A percentile compares a stretch with the other conserved stretches of the same genome.
Conservation (phyloP, 2,113 vertebrate species). For the Phodopus roborovskii region DNA sequence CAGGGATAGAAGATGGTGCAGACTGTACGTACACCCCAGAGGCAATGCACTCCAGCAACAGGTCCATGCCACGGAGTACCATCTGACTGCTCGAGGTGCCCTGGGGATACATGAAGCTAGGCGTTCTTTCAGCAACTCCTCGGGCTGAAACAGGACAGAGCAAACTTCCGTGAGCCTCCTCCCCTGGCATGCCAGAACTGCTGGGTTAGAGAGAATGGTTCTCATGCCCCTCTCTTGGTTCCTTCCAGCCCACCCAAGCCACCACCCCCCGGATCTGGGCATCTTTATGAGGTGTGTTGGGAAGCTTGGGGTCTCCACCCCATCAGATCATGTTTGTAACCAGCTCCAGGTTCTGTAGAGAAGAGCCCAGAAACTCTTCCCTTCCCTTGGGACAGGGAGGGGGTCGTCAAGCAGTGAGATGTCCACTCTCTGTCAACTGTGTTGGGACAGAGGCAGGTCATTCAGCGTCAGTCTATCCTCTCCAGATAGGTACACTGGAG, state of each 20-base stretch:
- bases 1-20: background rate
- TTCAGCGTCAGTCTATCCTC: background rate
- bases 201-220: conserved; percentile 40
- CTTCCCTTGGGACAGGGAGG: background rate
- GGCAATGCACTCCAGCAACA: conserved; percentile 97
- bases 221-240: background rate
- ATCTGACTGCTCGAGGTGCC: conserved; percentile 94
- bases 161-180: background rate
- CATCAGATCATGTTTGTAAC: background rate
- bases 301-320: conserved; percentile 15
- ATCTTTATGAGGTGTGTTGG: conserved; percentile 61
- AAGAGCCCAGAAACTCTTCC: background rate
- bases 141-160: conserved; percentile 88
- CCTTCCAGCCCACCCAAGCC: background rate
- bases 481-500: background rate
- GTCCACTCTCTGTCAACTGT: background rate
- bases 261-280: background rate
- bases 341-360: background rate
- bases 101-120: conserved; percentile 93
- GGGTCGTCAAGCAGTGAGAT: background rate
- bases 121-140: conserved; percentile 91
- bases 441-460: background rate
- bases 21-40: conserved; percentile 93
- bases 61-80: conserved; percentile 94
- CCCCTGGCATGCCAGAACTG: background rate